Conservation (phyloP, 2,888 invertebrate genomes). For the Tetragonisca angustula region DNA sequence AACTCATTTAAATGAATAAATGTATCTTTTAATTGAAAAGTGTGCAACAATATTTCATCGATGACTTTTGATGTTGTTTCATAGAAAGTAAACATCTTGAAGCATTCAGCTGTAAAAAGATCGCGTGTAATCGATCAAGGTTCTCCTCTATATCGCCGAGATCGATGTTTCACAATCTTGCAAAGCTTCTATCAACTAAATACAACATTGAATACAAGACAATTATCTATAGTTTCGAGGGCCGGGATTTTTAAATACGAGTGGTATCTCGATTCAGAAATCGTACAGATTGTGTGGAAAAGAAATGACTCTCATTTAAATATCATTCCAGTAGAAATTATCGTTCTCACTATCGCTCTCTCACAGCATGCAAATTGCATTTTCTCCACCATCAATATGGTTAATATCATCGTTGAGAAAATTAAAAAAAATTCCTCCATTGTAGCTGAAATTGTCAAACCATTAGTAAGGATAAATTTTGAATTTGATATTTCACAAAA, state of each 20-base stretch:
- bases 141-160: not conserved
- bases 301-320: conserved; percentile 34
- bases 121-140: conserved; percentile 1
- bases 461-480: too few species aligned
- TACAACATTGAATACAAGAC: conserved; percentile 17
- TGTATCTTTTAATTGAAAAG: not conserved
- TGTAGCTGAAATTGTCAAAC: too few species aligned
- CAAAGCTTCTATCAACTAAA: not conserved
- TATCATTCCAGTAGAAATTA: conserved; percentile 35
- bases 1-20: not conserved
- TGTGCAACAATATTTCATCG: not conserved
- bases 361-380: not conserved
- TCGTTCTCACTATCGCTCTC: not conserved
- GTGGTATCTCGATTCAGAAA: conserved; percentile 27
- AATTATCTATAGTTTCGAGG: conserved; percentile 13
- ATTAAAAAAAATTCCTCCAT: too few species aligned
- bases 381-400: not conserved
- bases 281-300: conserved; percentile 18
- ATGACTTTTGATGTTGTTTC: not conserved
- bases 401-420: too few species aligned
- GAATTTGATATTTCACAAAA: too few species aligned
- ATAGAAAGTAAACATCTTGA: not conserved
- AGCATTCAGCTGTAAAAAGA: not conserved
- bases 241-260: conserved; percentile 18
- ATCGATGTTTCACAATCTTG: conserved; percentile 13